phyloP scores from a whole-genome alignment of 2,113 vertebrate species.

The Onychorhynchus coronatus region DNA sequence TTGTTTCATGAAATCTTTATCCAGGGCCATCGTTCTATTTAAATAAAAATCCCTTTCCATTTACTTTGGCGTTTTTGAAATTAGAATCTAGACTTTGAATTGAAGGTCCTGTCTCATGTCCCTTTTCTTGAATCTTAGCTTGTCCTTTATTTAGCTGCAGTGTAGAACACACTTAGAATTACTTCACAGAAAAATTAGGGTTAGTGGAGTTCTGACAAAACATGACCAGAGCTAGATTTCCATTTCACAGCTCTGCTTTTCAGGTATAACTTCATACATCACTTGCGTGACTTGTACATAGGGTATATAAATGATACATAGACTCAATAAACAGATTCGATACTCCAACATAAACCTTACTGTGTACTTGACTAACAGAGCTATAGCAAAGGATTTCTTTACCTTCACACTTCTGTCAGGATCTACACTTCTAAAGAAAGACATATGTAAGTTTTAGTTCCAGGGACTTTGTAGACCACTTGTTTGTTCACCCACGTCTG shows the following conservation, averaged over 20 bases:
- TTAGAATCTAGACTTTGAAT: conserved; percentile 38
- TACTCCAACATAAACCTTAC: not conserved
- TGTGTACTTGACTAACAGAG: not conserved
- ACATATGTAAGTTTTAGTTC: not conserved
- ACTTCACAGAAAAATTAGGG: not conserved
- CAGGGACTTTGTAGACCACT: not conserved
- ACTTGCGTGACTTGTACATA: not conserved
- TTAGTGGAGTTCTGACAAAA: not conserved
- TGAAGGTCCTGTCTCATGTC: not conserved
- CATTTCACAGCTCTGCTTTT: not conserved
- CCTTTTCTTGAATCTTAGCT: conserved; percentile 13
- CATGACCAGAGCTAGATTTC: not conserved
- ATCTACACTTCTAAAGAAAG: not conserved
- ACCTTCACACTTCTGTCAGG: not conserved
- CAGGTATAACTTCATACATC: not conserved
- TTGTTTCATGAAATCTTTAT: not conserved
- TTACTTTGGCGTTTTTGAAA: conserved; percentile 48
- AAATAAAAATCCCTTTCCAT: conserved; percentile 44
- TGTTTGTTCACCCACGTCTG: not conserved
- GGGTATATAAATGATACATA: not conserved
- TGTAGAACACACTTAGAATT: not conserved
- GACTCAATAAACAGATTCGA: not conserved
- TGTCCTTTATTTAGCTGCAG: conserved; percentile 4
- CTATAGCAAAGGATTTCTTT: not conserved
- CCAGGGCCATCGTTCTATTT: not conserved